Evolutionary conservation across 1,140 invertebrate species (phyloP), one percentile per base, ranked within the genome.

Genomic region (Monochamus saltuarius): DNA sequence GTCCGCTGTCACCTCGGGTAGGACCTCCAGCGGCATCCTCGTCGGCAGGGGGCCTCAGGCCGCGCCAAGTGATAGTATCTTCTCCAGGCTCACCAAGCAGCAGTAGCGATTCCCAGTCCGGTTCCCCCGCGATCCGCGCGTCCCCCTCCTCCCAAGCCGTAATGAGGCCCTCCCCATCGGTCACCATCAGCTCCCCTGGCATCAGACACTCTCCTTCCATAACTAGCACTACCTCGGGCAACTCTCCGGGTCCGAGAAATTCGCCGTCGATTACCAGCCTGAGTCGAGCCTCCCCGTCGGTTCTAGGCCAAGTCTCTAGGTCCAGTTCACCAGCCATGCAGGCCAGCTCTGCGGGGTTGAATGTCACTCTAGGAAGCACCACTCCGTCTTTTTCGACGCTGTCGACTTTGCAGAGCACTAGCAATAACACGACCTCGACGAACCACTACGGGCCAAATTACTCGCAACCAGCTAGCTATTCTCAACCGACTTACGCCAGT

Each of bases 11-110:
- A 77, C 83, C 82, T 70, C 81, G 75, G 68, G 73, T 75, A 56
- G 75, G 72, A 57, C 73, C 70, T 59, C 63, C 52, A 66, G 53
- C 61, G 59, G 62, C 52, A 54, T 60, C 61, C 53, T 34, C 54
- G 46, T 55, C 58, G 52, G 51, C 67, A 55, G 69, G 56, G 22
- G 56, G 59, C 35, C 62, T 73, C 62, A 69, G 79, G 58, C 80
- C 81, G 73, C 82, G 81, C 74, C 75, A 85, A 81, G 85, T 87
- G 85, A 87, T 87, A 82, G 84, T 87, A 72, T 87, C 84, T 73
- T 87, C 86, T 69, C 85, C 86, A 79, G 85, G 85, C 79, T 87
- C 86, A 73, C 85, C 85, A 85, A 83, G 81, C 76, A 87, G 85
- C 78, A 87, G 76, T 83, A 85, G 79, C 75, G 84, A 80, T 71